phyloP scores from a whole-genome alignment of 1,140 invertebrate species.

The Caerostris darwini region DNA sequence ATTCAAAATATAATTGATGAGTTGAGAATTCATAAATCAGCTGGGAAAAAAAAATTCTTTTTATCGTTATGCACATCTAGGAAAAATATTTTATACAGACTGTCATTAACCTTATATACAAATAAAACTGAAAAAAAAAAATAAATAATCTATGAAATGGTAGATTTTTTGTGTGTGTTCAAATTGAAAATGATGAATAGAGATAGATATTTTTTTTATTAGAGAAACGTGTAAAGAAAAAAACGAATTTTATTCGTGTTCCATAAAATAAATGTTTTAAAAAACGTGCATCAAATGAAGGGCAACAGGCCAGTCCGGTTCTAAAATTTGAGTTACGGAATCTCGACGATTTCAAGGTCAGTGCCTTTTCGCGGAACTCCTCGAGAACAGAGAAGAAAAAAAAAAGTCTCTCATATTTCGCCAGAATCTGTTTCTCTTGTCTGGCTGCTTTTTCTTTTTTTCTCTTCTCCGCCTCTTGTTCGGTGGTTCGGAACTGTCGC shows the following conservation, averaged over 20 bases:
- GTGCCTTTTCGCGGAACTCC: constrained; percentile 72
- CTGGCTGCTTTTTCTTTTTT: neutral
- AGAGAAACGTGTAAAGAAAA: neutral
- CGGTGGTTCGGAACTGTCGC: neutral
- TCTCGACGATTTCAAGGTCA: constrained; percentile 72
- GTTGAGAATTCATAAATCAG: too few relatives aligned
- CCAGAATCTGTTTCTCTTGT: neutral
- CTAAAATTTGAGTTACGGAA: constrained; percentile 51
- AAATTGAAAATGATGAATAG: neutral
- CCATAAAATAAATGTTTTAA: neutral
- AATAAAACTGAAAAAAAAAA: too few relatives aligned
- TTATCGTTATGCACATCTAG: too few relatives aligned
- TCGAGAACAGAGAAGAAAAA: neutral
- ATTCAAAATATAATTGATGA: too few relatives aligned
- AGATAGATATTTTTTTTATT: neutral
- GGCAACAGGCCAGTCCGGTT: constrained; percentile 76
- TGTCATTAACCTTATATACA: too few relatives aligned
- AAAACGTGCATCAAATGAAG: constrained; percentile 50
- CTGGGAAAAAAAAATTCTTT: too few relatives aligned
- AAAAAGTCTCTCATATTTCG: neutral
- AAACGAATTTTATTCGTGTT: neutral
- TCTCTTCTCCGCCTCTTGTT: neutral
- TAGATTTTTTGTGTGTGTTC: neutral
- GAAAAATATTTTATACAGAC: too few relatives aligned
- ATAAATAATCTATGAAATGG: too few relatives aligned